A percentile compares a stretch with the other conserved stretches of the same genome.
Conservation (phyloP, 2,888 invertebrate genomes). For the Pandemis heparana region DNA sequence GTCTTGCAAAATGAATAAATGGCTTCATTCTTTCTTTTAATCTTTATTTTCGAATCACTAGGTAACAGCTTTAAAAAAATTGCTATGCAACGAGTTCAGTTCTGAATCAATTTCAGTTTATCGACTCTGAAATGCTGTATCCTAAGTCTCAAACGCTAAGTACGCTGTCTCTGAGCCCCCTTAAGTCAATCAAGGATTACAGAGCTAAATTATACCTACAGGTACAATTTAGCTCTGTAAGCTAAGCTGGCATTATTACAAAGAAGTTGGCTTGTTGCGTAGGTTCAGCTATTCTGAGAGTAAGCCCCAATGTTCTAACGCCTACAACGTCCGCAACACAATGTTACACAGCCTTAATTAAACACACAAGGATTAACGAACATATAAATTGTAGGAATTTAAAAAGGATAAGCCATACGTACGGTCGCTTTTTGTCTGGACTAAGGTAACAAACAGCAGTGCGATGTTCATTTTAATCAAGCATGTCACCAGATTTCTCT, state of each 20-base stretch:
- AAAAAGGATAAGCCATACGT: constrained; percentile 26
- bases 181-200: constrained; percentile 5
- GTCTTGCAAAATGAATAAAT: too few relatives aligned
- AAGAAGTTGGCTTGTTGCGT: neutral
- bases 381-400: constrained; percentile 29
- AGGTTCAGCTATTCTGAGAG: neutral
- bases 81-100: too few relatives aligned
- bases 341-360: constrained; percentile 26
- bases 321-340: constrained; percentile 7
- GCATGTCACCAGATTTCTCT: constrained; percentile 16
- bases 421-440: neutral
- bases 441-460: neutral
- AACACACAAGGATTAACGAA: constrained; percentile 26
- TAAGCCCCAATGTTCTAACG: neutral
- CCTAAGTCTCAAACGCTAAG: neutral
- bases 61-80: too few relatives aligned
- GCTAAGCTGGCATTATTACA: constrained; percentile 13
- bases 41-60: too few relatives aligned
- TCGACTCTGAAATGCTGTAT: neutral
- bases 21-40: too few relatives aligned
- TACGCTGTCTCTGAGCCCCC: neutral
- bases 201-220: too few relatives aligned
- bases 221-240: constrained; percentile 1
- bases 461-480: constrained; percentile 23
- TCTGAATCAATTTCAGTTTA: neutral